Evolutionary conservation across 64 coral and sea anemone genomes (phyloP), one percentile per base, ranked within the genome.

Genomic region (Catalaphyllia jardinei): DNA sequence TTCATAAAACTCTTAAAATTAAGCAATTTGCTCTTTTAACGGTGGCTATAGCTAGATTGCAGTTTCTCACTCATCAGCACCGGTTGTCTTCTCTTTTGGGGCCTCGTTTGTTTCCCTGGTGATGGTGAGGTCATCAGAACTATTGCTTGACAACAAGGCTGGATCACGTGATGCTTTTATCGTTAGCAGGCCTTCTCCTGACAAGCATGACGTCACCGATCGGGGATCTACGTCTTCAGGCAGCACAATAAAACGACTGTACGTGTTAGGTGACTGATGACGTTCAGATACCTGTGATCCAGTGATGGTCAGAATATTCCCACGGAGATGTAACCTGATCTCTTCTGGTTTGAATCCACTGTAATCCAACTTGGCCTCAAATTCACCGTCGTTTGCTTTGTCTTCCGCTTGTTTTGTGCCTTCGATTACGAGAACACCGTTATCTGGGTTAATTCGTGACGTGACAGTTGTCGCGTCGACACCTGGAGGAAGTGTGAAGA

Each of bases 201-300:
- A 81, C 4, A 98, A 57, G 11, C 86, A 79, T 31, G 96, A 88
- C 20, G 73, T 89, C 35, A 98, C 59, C 30, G 92, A 87, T 19
- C 90, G 77, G 88, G 94, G 83, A 46, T 92, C 92, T 27, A 89
- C 93, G 63, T 98, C 96, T 73, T 87, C 75, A 11, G 96, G 96
- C 4, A 98, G 86, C 20, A 91, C 69, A 67, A 98, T 94, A 25
- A 89, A 86, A 28, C 92, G 92, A 22, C 81, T 94, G 61, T 94
- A 94, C 39, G 39, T 46, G 8, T 90, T 74, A 29, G 82, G 74
- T 71, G 96, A 91, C 25, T 74, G 52, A 17, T 78, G 55, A 10
- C 91, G 86, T 57, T 94, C 93, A 3, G 86, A 71, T 51, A 75
- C 84, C 16, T 85, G 89, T 62, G 78, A 89, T 51, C 83, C 96